Base-by-base conservation (phyloP, 1,140 invertebrate species). In the Cherax destructor region DNA sequence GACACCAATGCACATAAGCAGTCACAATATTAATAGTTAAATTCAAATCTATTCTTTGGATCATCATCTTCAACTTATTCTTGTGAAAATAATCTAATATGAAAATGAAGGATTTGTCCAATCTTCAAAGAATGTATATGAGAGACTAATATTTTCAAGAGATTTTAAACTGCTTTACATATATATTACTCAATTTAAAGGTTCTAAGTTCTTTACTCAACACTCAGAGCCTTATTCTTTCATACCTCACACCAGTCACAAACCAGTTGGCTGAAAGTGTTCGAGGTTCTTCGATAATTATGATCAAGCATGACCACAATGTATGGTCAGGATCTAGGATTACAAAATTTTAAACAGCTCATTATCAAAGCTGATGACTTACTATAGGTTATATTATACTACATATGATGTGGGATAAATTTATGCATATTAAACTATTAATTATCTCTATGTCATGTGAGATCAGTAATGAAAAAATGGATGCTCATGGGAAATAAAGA, bases 391-490 rank as follows among this genome's bases (percentile, higher is more conserved):
- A 30, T 74, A 74, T 74, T 56, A 74, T 74, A 74, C n/a, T 6
- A 21, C 7, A 30, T 16, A 9, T 30, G 1, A 9, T 74, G 69
- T 30, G 24, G 24, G 24, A 74, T 30, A n/a, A 6, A 74, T n/a
- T 5, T 6, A 24, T 74, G 69, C 69, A 74, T 30, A 30, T 74
- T 74, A 74, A 24, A 74, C 21, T 30, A 74, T 74, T 21, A 9
- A 74, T 74, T 30, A 74, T 30, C 11, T 74, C n/a, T 24, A 30
- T 74, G 50, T 86, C 52, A 86, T 86, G 76, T 78, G 74, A 86
- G 74, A 86, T 86, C 85, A 86, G 41, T 78, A 59, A 24, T 52
- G 61, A 41, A 81, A 56, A 56, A 81, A 30, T 81, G 56, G 79
- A 24, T 81, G 79, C 79, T 81, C 79, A 59, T 47, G 11, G 10